Evolutionary conservation across 2,113 vertebrate genomes (phyloP).

Genomic region (Telmatochromis brichardi): DNA sequence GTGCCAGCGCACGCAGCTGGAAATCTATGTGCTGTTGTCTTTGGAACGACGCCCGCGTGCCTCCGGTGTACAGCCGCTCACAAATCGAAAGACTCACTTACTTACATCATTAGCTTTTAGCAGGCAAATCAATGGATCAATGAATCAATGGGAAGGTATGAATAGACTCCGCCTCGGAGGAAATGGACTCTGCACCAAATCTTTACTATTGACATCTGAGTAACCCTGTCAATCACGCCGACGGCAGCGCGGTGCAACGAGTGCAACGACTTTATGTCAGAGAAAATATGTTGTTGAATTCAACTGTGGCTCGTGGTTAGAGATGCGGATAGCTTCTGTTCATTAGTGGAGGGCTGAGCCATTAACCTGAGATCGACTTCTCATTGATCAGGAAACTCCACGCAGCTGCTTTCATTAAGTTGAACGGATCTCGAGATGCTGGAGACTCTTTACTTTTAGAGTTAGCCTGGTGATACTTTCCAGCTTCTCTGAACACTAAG

Average conservation of each 20-base stretch:
- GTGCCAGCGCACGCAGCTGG: not conserved
- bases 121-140: conserved; percentile 73
- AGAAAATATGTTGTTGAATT: conserved; percentile 64
- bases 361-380: conserved; percentile 69
- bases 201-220: conserved; percentile 69
- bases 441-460: not conserved
- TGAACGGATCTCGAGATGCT: conserved; percentile 2
- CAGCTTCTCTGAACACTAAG: not conserved
- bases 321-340: conserved; percentile 49
- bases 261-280: conserved; percentile 64
- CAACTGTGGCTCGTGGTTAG: conserved; percentile 27
- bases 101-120: conserved; percentile 75
- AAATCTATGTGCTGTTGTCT: conserved; percentile 46
- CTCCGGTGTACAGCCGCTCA: conserved; percentile 8
- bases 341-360: conserved; percentile 54
- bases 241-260: not conserved
- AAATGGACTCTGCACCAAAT: conserved; percentile 60
- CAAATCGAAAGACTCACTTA: conserved; percentile 71
- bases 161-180: conserved; percentile 59
- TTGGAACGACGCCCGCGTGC: conserved; percentile 42
- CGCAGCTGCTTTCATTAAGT: conserved; percentile 39
- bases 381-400: conserved; percentile 61
- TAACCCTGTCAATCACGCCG: conserved; percentile 63
- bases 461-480: not conserved
- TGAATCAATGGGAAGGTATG: conserved; percentile 70